A percentile compares a stretch with the other conserved stretches of the same genome.
Conservation (phyloP, 2,113 vertebrate genomes). For the Sorex fumeus region DNA sequence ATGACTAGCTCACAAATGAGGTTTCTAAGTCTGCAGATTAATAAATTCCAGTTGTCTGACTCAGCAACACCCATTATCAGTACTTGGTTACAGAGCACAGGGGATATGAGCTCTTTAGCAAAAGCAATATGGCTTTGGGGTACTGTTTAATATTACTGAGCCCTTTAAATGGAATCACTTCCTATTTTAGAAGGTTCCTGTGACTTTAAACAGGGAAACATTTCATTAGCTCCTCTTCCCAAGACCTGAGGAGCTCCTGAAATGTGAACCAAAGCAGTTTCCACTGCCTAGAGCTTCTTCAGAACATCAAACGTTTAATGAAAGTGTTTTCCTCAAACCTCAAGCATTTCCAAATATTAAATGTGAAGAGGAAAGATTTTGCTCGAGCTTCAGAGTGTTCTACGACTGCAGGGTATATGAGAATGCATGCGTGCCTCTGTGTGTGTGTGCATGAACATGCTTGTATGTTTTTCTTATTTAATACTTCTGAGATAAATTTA, state of each 20-base stretch:
- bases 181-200: conserved; percentile 81
- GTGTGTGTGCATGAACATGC: no score
- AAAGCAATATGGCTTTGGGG: not conserved
- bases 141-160: conserved; percentile 75
- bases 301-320: conserved; percentile 86
- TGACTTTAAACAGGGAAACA: conserved; percentile 84
- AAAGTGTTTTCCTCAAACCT: conserved; percentile 87
- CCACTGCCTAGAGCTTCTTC: conserved; percentile 85
- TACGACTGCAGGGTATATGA: conserved; percentile 65
- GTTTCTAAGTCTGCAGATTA: conserved; percentile 26
- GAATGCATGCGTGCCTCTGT: not conserved
- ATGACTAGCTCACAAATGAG: not conserved
- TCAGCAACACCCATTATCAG: conserved; percentile 11
- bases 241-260: conserved; percentile 84
- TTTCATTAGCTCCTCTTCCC: conserved; percentile 84
- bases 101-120: conserved; percentile 27
- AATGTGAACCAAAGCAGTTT: conserved; percentile 83
- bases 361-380: conserved; percentile 80
- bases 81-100: conserved; percentile 43
- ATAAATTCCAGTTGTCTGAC: conserved; percentile 40
- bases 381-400: conserved; percentile 74
- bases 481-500: conserved; percentile 50
- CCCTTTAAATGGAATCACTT: conserved; percentile 81
- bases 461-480: not conserved
- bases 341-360: conserved; percentile 88